phyloP scores from a whole-genome alignment of 2,797 vertebrate species.

The Scomberomorus guttatus region DNA sequence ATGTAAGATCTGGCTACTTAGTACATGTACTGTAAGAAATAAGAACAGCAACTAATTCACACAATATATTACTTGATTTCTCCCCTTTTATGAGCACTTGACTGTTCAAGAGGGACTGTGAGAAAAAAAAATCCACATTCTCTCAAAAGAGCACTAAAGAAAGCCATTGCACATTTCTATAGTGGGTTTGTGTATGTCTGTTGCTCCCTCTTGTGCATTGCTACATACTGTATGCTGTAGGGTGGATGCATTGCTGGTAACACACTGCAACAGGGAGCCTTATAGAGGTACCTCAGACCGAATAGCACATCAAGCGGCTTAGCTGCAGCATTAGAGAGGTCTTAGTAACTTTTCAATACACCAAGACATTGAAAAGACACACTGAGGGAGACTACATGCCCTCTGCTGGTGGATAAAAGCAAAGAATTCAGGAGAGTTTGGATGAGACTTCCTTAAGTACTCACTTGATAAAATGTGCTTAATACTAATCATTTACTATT shows the following conservation, averaged over 20 bases:
- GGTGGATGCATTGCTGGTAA: conserved; percentile 27
- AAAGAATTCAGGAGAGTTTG: conserved; percentile 51
- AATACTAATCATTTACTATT: not conserved
- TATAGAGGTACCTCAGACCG: conserved; percentile 48
- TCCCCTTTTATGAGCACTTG: conserved; percentile 5
- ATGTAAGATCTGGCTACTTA: conserved; percentile 2
- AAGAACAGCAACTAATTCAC: not conserved
- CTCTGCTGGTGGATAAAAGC: conserved; percentile 78
- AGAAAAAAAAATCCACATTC: conserved; percentile 19
- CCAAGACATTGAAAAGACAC: conserved; percentile 54
- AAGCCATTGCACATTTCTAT: conserved; percentile 43
- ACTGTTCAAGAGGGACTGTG: conserved; percentile 21
- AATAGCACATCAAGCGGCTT: conserved; percentile 68
- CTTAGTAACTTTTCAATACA: conserved; percentile 67
- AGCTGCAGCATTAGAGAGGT: conserved; percentile 59
- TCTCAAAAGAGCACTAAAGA: conserved; percentile 38
- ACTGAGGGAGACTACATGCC: conserved; percentile 69
- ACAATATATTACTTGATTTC: not conserved
- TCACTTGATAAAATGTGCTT: not conserved
- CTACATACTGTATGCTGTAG: conserved; percentile 23
- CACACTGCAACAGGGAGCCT: conserved; percentile 52
- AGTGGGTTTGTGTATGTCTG: conserved; percentile 42
- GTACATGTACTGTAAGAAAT: not conserved
- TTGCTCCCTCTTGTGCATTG: conserved; percentile 35
- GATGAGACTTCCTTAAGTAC: not conserved